A percentile compares a stretch with the other conserved stretches of the same genome.
Evolutionary conservation across 2,888 invertebrate species (phyloP).

Genomic region (Xylota sylvarum): DNA sequence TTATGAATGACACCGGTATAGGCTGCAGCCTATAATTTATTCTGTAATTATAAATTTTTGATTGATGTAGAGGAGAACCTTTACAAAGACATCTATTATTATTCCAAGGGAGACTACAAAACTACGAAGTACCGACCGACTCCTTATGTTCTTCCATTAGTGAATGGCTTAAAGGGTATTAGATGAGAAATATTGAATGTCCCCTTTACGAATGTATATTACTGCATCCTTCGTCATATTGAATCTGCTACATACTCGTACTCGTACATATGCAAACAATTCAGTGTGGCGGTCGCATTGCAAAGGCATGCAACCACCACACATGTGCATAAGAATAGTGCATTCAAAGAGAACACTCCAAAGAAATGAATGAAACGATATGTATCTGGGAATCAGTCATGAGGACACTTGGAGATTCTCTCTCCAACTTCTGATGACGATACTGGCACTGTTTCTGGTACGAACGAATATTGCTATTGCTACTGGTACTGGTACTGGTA

Average conservation of each 20-base stretch:
- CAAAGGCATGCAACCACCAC: slow-evolving; percentile 17
- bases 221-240: slow-evolving; percentile 34
- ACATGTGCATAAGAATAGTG: slow-evolving; percentile 43
- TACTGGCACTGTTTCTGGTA: slow-evolving; percentile 19
- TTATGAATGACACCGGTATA: slow-evolving; percentile 68
- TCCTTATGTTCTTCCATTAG: slow-evolving; percentile 62
- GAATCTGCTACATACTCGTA: slow-evolving; percentile 8
- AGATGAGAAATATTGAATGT: slow-evolving; percentile 55
- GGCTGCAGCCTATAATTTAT: slow-evolving; percentile 53
- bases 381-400: slow-evolving; percentile 62
- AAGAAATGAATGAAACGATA: slow-evolving; percentile 68
- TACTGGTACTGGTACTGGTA: slow-evolving; percentile 9
- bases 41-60: slow-evolving; percentile 63
- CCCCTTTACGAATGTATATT: slow-evolving; percentile 24
- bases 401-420: slow-evolving; percentile 61
- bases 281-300: slow-evolving; percentile 37
- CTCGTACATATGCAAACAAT: background rate
- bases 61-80: slow-evolving; percentile 55
- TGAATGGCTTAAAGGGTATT: slow-evolving; percentile 55
- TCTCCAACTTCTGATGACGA: slow-evolving; percentile 52
- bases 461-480: slow-evolving; percentile 1
- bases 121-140: slow-evolving; percentile 5
- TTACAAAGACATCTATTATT: slow-evolving; percentile 34
- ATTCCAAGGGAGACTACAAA: slow-evolving; percentile 27
- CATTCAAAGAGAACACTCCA: slow-evolving; percentile 58